A percentile compares a stretch with the other conserved stretches of the same genome.
These are phyloP conservation scores for Engystomops pustulosus DNA, from an alignment of 2,113 vertebrate species.

Conservation along the genomic window DNA sequence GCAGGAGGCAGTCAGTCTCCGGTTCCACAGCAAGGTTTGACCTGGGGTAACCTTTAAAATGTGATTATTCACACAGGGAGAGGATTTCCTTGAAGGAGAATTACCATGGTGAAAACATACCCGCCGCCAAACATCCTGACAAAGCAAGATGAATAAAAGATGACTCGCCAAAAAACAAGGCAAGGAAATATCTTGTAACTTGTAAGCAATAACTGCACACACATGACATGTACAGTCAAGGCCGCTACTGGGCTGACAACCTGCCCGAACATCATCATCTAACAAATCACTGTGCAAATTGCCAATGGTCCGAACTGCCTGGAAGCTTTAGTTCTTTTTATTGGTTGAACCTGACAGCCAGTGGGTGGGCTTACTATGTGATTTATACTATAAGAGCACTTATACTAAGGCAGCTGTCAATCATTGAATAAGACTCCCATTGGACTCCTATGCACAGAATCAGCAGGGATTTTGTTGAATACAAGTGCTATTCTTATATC, in stretches of 20 bases:
- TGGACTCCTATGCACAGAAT: no score
- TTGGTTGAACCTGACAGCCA: neutral
- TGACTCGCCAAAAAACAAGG: conserved; percentile 53
- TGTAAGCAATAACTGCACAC: conserved; percentile 29
- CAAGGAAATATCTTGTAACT: conserved; percentile 28
- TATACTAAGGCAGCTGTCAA: no score
- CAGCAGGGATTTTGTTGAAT: no score
- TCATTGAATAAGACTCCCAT: no score
- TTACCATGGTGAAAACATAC: conserved; percentile 40
- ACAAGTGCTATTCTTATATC: no score
- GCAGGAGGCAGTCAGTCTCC: neutral
- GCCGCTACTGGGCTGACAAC: conserved; percentile 24
- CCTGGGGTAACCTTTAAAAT: accelerated
- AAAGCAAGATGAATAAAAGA: conserved; percentile 50
- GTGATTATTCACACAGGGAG: conserved; percentile 53
- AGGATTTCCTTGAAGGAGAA: conserved; percentile 39
- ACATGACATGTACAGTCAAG: conserved; percentile 1
- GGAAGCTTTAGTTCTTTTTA: conserved; percentile 12
- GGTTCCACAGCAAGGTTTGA: conserved; percentile 3
- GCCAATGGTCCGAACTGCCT: conserved; percentile 13
- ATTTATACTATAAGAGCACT: no score
- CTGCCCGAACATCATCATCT: neutral
- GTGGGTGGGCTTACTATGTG: no score
- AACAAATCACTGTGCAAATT: conserved; percentile 38
- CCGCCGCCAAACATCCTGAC: conserved; percentile 41